Percentiles rank a stretch among this genome's conserved stretches.
Evolutionary conservation across 2,888 invertebrate genomes (phyloP).

Genomic region (Danaus chrysippus): DNA sequence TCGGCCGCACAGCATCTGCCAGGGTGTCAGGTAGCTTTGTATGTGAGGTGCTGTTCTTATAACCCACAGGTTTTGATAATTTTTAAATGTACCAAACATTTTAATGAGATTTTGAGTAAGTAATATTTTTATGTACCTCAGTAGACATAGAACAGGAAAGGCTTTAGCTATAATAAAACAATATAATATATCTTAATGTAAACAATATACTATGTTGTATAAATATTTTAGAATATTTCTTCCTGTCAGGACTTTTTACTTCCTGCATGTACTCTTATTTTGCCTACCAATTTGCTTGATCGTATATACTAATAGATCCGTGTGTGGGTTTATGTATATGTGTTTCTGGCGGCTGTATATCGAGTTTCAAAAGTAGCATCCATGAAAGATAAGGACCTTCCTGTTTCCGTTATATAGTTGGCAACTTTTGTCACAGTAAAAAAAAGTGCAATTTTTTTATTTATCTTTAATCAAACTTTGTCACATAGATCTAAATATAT

Average conservation of each 20-base stretch:
- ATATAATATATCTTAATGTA: too few relatives aligned
- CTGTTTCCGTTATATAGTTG: too few relatives aligned
- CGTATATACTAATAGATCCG: constrained; percentile 19
- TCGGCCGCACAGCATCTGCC: constrained; percentile 59
- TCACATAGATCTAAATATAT: too few relatives aligned
- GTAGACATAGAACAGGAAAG: too few relatives aligned
- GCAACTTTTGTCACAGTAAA: too few relatives aligned
- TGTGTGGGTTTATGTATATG: constrained; percentile 6
- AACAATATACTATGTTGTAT: too few relatives aligned
- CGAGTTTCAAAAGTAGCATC: constrained; percentile 21
- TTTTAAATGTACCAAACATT: constrained; percentile 15
- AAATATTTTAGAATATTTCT: too few relatives aligned
- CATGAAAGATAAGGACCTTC: constrained; percentile 8
- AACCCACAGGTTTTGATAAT: constrained; percentile 40
- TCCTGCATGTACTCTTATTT: constrained; percentile 18
- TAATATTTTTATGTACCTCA: too few relatives aligned
- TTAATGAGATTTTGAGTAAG: background rate
- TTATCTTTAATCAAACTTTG: too few relatives aligned
- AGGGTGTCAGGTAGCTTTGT: constrained; percentile 67
- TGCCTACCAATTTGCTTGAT: constrained; percentile 41
- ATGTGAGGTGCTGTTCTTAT: constrained; percentile 31
- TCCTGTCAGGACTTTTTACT: too few relatives aligned
- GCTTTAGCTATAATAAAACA: too few relatives aligned
- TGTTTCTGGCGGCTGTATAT: constrained; percentile 1
- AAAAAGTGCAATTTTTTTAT: too few relatives aligned